Conservation (phyloP, 1,140 invertebrate genomes). For the Anthonomus grandis region DNA sequence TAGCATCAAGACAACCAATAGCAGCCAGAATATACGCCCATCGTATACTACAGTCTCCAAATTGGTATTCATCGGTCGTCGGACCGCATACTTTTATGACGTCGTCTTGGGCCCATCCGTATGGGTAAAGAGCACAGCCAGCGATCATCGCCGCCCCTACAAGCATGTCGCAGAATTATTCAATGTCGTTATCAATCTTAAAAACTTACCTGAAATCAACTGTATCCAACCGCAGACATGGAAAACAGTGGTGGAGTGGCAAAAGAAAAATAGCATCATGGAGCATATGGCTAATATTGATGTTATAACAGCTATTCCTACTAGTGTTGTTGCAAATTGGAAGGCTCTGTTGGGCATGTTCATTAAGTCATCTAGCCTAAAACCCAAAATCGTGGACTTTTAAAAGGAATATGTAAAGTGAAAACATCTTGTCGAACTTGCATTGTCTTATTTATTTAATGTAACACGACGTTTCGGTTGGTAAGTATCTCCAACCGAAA, state of each 20-base stretch:
- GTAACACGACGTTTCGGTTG: too few species aligned
- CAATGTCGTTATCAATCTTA: neutral
- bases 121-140: constrained; percentile 86
- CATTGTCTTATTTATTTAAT: too few species aligned
- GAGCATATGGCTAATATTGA: constrained; percentile 81
- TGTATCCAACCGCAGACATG: constrained; percentile 93
- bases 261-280: constrained; percentile 92
- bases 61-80: constrained; percentile 68
- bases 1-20: constrained; percentile 86
- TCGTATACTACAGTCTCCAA: constrained; percentile 81
- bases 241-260: constrained; percentile 90
- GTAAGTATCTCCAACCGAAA: too few species aligned
- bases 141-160: constrained; percentile 72
- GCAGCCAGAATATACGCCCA: constrained; percentile 95
- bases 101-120: constrained; percentile 82
- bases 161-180: neutral
- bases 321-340: constrained; percentile 79
- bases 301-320: constrained; percentile 80
- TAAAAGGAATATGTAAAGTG: too few species aligned
- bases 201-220: constrained; percentile 75
- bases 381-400: constrained; percentile 5
- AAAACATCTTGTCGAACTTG: too few species aligned
- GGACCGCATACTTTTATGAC: constrained; percentile 82
- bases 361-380: constrained; percentile 71
- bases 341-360: constrained; percentile 77